Evolutionary conservation across 2,888 invertebrate genomes (phyloP).

Genomic region (Drosophila picticornis): DNA sequence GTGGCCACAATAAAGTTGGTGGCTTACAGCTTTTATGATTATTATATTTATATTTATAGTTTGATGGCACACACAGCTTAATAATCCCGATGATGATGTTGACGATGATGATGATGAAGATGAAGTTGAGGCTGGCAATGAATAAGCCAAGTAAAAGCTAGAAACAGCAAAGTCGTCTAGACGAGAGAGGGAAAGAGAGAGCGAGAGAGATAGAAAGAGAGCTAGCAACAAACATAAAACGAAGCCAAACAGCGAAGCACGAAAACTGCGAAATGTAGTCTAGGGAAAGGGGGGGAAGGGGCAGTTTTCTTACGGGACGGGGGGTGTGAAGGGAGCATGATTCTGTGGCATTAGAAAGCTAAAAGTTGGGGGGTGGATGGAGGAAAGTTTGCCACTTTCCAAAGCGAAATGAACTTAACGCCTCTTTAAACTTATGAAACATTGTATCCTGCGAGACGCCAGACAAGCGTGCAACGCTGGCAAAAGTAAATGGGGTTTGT

Average conservation of each 20-base stretch:
- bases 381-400: conserved; percentile 21
- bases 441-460: conserved; percentile 58
- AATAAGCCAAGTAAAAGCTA: conserved; percentile 56
- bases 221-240: conserved; percentile 66
- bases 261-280: background rate
- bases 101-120: conserved; percentile 12
- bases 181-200: background rate
- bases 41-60: conserved; percentile 66
- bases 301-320: background rate
- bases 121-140: conserved; percentile 59
- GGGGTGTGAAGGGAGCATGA: background rate
- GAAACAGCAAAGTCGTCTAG: conserved; percentile 37
- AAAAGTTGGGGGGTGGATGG: background rate
- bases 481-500: background rate
- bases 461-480: conserved; percentile 5
- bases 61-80: conserved; percentile 38
- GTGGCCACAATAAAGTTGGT: conserved; percentile 48
- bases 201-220: background rate
- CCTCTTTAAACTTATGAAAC: conserved; percentile 75
- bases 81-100: conserved; percentile 2
- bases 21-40: conserved; percentile 31
- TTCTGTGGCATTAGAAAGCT: conserved; percentile 28
- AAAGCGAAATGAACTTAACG: conserved; percentile 74
- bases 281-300: background rate
- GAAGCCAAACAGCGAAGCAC: conserved; percentile 32